Base-by-base conservation (phyloP, 2,113 vertebrate species). In the Notothenia rossii region DNA sequence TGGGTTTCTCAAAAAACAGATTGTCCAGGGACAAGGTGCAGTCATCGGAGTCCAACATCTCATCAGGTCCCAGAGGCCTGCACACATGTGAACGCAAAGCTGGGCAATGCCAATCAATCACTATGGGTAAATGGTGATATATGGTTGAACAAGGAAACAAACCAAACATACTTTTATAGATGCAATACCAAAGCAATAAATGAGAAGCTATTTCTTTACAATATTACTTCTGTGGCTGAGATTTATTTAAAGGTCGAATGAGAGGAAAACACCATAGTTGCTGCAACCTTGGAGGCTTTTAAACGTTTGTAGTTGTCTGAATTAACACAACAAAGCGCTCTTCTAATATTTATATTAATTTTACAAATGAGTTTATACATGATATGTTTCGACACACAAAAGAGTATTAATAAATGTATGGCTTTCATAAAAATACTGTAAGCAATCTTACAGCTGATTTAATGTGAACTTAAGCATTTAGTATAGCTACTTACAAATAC, bases 1-100 rank as follows among this genome's bases (percentile, higher is more conserved):
- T 58, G 48, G 95, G 94, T 89, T 94, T 96, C 89, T 97, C 95
- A 89, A 96, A 97, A 95, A 97, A 97, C 33, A 96, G 89, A 90
- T 81, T 90, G 86, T 97, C 96, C 93, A 97, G 75, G 51, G 95
- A 87, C 86, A 96, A 91, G 6, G 86, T 70, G 75, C 58, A 76
- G 49, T 96, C 94, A 73, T 93, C 88, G 60, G 95, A 91, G 63
- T 88, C 93, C 69, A 92, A 75, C 96, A 97, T 97, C 84, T 36
- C 83, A 72, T 62, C 49, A 65, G 88, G 79, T 90, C 79, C 88
- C 17, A 40, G 14, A 65, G 33, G 33, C 3, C 2, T 33, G 45
- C 22, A 36, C 18, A 63, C 66, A 45, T 74, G 48, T 72, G 7
- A 66, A 75, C 25, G 17, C 13, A 80, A 67, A 69, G 6, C 0